Conservation (phyloP, 2,888 invertebrate species). For the Liopterus haemorrhoidalis region DNA sequence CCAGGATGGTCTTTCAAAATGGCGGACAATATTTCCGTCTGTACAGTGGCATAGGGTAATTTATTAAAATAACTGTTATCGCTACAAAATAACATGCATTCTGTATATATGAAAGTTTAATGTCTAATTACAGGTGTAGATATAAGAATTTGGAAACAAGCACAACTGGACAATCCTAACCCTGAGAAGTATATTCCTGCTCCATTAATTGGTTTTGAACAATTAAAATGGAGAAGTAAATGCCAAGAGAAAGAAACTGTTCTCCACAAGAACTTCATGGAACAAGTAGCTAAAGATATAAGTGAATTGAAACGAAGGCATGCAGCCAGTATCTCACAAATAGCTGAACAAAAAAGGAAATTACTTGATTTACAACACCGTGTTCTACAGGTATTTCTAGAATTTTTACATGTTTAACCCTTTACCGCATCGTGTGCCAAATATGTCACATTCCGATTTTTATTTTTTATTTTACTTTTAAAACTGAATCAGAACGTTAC, state of each 20-base stretch:
- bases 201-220: conserved; percentile 85
- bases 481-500: too few relatives aligned
- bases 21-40: too few relatives aligned
- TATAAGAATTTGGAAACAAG: conserved; percentile 90
- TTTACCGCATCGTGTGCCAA: too few relatives aligned
- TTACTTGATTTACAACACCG: conserved; percentile 77
- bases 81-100: too few relatives aligned
- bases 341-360: conserved; percentile 75
- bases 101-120: too few relatives aligned
- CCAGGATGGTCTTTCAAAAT: too few relatives aligned
- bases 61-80: too few relatives aligned
- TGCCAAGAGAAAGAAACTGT: conserved; percentile 80
- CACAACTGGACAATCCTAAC: conserved; percentile 92
- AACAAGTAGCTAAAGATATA: conserved; percentile 72
- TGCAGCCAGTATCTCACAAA: conserved; percentile 70
- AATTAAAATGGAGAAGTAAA: conserved; percentile 72
- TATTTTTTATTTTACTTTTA: too few relatives aligned
- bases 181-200: conserved; percentile 84
- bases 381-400: conserved; percentile 61
- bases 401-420: neutral
- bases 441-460: too few relatives aligned
- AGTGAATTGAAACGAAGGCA: conserved; percentile 73
- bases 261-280: conserved; percentile 73
- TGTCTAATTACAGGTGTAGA: conserved; percentile 90
- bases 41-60: too few relatives aligned